phyloP scores from a whole-genome alignment of 2,113 vertebrate genomes.

The Paraplagusia blochii region DNA sequence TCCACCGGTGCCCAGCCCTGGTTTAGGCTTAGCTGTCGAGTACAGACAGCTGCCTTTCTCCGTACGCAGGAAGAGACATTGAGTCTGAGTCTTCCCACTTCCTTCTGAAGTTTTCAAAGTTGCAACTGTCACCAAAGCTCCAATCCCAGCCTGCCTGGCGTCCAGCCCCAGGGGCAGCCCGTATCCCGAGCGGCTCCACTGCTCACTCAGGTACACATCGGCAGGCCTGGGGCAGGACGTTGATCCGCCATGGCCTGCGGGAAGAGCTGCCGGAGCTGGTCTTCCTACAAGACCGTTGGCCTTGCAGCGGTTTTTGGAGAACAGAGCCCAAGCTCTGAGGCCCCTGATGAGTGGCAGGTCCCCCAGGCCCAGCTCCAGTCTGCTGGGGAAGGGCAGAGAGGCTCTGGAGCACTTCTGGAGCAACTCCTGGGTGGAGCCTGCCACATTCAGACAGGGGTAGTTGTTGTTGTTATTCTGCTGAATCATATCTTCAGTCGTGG shows the following conservation, averaged over 20 bases:
- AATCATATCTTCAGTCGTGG: slow-evolving; percentile 65
- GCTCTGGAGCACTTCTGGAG: slow-evolving; percentile 63
- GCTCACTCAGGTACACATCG: slow-evolving; percentile 49
- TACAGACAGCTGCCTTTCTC: slow-evolving; percentile 73
- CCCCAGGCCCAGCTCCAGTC: slow-evolving; percentile 66
- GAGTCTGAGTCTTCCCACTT: slow-evolving; percentile 74
- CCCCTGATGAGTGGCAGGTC: slow-evolving; percentile 73
- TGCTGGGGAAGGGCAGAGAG: slow-evolving; percentile 63
- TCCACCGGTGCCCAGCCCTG: slow-evolving; percentile 11
- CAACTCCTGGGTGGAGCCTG: slow-evolving; percentile 52
- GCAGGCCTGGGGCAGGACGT: slow-evolving; percentile 50
- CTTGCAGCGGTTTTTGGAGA: slow-evolving; percentile 67
- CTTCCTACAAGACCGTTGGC: slow-evolving; percentile 30
- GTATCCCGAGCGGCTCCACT: slow-evolving; percentile 57
- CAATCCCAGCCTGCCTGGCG: slow-evolving; percentile 59
- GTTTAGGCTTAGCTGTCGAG: slow-evolving; percentile 53
- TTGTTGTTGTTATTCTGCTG: slow-evolving; percentile 83
- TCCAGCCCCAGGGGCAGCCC: slow-evolving; percentile 52
- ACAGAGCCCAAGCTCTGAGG: slow-evolving; percentile 74
- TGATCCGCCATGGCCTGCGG: slow-evolving; percentile 10
- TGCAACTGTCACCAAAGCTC: slow-evolving; percentile 75
- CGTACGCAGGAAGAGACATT: slow-evolving; percentile 72
- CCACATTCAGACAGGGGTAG: slow-evolving; percentile 72
- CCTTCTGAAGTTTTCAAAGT: slow-evolving; percentile 75
- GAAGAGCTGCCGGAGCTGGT: slow-evolving; percentile 40